Percentiles rank a stretch among this genome's conserved stretches.
These are phyloP conservation scores for Hydractinia echinata DNA, from an alignment of 30 jellyfish, hydroid and myxozoan species.

Conservation along the genomic window DNA sequence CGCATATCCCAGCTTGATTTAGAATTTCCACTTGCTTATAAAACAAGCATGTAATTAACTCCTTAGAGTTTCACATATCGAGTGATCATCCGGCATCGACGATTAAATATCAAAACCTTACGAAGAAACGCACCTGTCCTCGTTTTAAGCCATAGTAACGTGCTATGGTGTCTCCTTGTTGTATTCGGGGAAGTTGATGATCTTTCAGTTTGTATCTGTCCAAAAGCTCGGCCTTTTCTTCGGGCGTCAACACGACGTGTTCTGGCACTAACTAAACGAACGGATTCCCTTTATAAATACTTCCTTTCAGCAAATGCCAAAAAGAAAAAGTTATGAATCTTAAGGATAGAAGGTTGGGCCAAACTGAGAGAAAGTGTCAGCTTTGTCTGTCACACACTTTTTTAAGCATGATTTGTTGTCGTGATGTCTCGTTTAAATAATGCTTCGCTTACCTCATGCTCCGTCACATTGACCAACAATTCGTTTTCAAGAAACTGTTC, in stretches of 20 bases:
- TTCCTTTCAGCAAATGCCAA: too few relatives aligned
- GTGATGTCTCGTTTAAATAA: neutral
- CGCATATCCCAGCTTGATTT: too few relatives aligned
- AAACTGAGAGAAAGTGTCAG: too few relatives aligned
- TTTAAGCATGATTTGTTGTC: too few relatives aligned
- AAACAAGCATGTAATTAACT: too few relatives aligned
- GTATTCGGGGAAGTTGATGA: slow-evolving; percentile 95
- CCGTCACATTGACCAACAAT: slow-evolving; percentile 83
- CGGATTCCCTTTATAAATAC: too few relatives aligned
- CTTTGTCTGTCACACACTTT: too few relatives aligned
- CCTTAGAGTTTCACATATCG: neutral
- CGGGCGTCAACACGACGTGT: slow-evolving; percentile 89
- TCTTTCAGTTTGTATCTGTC: slow-evolving; percentile 91
- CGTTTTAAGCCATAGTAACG: slow-evolving; percentile 90
- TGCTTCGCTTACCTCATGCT: slow-evolving; percentile 69
- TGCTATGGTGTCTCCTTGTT: slow-evolving; percentile 97
- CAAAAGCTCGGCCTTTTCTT: slow-evolving; percentile 84
- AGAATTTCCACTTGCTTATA: too few relatives aligned
- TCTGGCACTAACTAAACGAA: slow-evolving; percentile 86
- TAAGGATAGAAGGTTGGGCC: too few relatives aligned
- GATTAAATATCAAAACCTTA: neutral
- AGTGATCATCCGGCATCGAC: too few relatives aligned
- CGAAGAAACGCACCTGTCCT: slow-evolving; percentile 73
- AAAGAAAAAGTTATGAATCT: too few relatives aligned
- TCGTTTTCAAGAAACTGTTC: slow-evolving; percentile 94